Evolutionary conservation across 2,113 vertebrate species (phyloP), one percentile per base, ranked within the genome.

Genomic region (Tiliqua scincoides): DNA sequence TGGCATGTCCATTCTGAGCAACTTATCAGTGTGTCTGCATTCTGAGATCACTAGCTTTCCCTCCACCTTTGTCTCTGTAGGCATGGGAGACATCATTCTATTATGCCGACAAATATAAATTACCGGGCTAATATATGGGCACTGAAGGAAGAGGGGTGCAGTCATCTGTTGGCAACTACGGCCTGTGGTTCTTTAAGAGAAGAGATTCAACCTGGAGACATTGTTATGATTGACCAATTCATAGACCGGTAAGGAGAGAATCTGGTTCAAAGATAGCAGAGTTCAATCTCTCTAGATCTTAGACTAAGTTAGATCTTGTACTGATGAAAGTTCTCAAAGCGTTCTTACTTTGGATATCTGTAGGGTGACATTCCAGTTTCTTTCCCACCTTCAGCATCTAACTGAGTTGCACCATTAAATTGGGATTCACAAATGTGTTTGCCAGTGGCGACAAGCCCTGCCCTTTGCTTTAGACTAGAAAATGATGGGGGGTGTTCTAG

Each of bases 41-140:
- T 70, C 48, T 79, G 1, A 18, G 80, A 77, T 14, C 20, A 35
- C 32, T 40, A 21, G 59, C 12, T 74, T 0, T 57, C 71, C 52
- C 91, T 52, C 8, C 70, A 61, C 17, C 0, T 74, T 0, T 90
- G 3, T 85, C 59, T 91, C 79, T 57, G 2, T 52, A 99, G 99
- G 77, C 99, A 99, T 79, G 99, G 99, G 59, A 97, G 98, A 78
- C 97, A 98, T 79, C 99, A 99, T 90, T 97, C 97, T n/a, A 97
- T 99, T 83, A 98, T 98, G 97, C 99, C 99, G 14, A 97, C 98
- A 0, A 97, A 97, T 1, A 91, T 99, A 65, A 99, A 99, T 96
- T 98, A 98, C 93, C 97, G 97, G 92, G 99, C 99, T 20, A 99
- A 99, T 95, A 97, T 99, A 91, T 99, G 99, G 98, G 99, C 99